Evolutionary conservation across 2,888 invertebrate species (phyloP).

Genomic region (Erannis defoliaria): DNA sequence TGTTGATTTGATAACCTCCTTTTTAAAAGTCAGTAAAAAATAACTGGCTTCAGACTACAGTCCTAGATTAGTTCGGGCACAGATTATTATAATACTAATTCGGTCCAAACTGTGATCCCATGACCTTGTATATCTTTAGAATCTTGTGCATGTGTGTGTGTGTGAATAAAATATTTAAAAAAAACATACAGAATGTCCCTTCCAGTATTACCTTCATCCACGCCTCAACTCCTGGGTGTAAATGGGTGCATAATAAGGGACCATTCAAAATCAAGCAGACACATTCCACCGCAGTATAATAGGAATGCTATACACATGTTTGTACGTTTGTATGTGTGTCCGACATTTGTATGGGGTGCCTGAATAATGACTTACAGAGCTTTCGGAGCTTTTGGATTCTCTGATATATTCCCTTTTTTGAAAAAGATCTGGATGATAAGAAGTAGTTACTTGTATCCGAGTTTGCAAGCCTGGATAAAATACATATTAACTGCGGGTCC

Average conservation of each 20-base stretch:
- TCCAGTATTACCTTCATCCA: constrained; percentile 44
- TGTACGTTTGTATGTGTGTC: constrained; percentile 66
- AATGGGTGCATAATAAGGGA: constrained; percentile 86
- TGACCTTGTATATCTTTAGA: no score
- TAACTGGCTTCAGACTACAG: no score
- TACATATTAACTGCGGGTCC: neutral
- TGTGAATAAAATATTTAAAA: no score
- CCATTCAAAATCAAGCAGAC: constrained; percentile 83
- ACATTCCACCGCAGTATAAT: constrained; percentile 80
- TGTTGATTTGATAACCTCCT: no score
- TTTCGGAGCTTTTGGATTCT: constrained; percentile 42
- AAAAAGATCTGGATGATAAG: constrained; percentile 40
- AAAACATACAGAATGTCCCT: constrained; percentile 6
- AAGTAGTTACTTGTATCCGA: constrained; percentile 4
- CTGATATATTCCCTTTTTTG: constrained; percentile 46
- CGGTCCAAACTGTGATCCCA: no score
- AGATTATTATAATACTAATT: no score
- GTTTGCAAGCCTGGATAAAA: neutral
- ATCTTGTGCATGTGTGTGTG: no score
- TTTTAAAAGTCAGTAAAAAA: no score
- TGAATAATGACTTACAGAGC: constrained; percentile 83
- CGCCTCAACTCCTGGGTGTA: constrained; percentile 71
- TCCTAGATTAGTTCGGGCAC: no score
- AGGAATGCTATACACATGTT: constrained; percentile 82
- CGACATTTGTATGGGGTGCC: constrained; percentile 79